These are phyloP conservation scores for Entosphenus tridentatus DNA, from an alignment of 2,113 vertebrate genomes.

Conservation along the genomic window DNA sequence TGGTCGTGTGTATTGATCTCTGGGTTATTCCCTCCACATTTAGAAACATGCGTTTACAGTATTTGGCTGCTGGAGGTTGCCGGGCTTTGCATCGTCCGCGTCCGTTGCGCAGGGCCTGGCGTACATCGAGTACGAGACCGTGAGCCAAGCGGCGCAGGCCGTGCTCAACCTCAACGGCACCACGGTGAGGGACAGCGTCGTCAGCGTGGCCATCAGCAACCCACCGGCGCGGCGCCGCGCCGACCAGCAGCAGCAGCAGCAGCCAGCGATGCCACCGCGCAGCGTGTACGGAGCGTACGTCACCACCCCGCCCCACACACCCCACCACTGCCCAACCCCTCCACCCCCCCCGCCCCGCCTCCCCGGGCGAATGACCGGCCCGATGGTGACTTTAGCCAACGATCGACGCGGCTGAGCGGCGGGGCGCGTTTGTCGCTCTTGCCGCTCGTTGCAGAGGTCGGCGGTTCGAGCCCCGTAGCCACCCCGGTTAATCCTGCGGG, in stretches of 20 bases:
- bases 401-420: not conserved
- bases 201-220: slow-evolving; percentile 81
- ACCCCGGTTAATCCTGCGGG: too few species aligned
- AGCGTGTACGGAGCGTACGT: slow-evolving; percentile 61
- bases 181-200: slow-evolving; percentile 34
- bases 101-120: slow-evolving; percentile 50
- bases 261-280: slow-evolving; percentile 17
- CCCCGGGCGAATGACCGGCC: not conserved
- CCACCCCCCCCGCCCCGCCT: not conserved
- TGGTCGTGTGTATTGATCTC: too few species aligned
- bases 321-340: not conserved
- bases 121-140: slow-evolving; percentile 71
- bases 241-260: slow-evolving; percentile 20
- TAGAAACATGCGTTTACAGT: not conserved
- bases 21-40: not conserved
- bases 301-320: not conserved
- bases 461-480: too few species aligned
- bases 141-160: slow-evolving; percentile 58
- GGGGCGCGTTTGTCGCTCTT: too few species aligned
- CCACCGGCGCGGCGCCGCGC: slow-evolving; percentile 40
- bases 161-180: slow-evolving; percentile 65
- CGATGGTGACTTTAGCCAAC: not conserved
- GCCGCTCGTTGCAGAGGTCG: too few species aligned
- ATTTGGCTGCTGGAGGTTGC: too few species aligned
- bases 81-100: fast-evolving